A percentile compares a stretch with the other conserved stretches of the same genome.
Evolutionary conservation across 2,797 vertebrate genomes (phyloP).

Genomic region (Helostoma temminkii): DNA sequence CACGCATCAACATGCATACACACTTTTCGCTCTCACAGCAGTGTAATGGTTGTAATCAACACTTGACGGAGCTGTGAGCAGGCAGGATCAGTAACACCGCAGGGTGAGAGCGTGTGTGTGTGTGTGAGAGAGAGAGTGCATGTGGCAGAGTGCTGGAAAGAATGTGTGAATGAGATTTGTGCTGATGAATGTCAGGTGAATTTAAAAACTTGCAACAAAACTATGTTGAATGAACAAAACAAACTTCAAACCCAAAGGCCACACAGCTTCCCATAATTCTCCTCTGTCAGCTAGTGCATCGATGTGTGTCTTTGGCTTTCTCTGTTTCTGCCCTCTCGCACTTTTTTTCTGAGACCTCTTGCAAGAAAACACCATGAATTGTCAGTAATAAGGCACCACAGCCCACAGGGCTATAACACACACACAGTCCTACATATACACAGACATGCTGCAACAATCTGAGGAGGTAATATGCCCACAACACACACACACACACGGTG

Average conservation of each 20-base stretch:
- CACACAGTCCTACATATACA: background rate
- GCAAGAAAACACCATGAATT: slow-evolving; percentile 19
- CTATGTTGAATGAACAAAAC: background rate
- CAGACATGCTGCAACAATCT: slow-evolving; percentile 4
- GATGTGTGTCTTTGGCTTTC: background rate
- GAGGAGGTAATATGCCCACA: background rate
- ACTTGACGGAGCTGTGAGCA: slow-evolving; percentile 70
- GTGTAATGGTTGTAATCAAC: slow-evolving; percentile 74
- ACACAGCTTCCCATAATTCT: slow-evolving; percentile 17
- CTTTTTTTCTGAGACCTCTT: slow-evolving; percentile 17
- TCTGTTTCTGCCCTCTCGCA: background rate
- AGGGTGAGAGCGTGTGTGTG: slow-evolving; percentile 34
- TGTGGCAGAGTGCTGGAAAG: background rate
- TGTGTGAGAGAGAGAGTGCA: slow-evolving; percentile 21
- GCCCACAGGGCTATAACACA: slow-evolving; percentile 2
- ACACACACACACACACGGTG: slow-evolving; percentile 9
- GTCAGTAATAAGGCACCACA: slow-evolving; percentile 25
- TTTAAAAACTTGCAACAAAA: slow-evolving; percentile 2
- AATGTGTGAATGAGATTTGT: slow-evolving; percentile 12
- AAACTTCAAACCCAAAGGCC: background rate
- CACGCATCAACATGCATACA: slow-evolving; percentile 16
- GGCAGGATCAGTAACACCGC: slow-evolving; percentile 68
- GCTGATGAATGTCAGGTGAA: slow-evolving; percentile 44
- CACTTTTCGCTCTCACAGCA: slow-evolving; percentile 34
- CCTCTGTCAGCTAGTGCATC: background rate